Evolutionary conservation across 37 sponge, comb jelly and placozoan species (phyloP).

Genomic region (Oopsacas minuta): DNA sequence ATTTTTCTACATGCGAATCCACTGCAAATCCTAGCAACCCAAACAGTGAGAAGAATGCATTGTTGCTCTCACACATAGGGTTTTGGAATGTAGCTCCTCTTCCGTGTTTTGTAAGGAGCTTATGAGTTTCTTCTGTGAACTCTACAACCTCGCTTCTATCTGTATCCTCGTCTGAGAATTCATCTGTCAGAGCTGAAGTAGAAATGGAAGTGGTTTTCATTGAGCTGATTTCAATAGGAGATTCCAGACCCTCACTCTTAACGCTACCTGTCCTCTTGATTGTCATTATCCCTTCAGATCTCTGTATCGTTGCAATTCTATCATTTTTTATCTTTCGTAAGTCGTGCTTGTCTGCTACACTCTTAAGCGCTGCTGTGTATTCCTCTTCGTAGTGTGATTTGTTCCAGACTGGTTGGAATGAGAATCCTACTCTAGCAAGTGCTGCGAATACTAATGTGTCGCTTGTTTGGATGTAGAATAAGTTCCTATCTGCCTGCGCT

Average conservation of each 20-base stretch:
- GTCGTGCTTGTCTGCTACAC: background rate
- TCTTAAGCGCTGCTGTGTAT: background rate
- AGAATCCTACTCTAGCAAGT: background rate
- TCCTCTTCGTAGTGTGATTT: background rate
- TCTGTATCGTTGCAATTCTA: background rate
- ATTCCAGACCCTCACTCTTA: background rate
- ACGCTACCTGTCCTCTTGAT: background rate
- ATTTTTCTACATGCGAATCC: background rate
- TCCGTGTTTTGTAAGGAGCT: background rate
- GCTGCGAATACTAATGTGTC: background rate
- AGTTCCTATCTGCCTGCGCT: background rate
- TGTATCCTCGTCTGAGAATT: background rate
- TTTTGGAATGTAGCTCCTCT: slow-evolving; percentile 1
- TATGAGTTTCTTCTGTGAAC: background rate
- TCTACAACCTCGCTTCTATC: background rate
- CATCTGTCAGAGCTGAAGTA: background rate
- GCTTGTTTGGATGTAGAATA: background rate
- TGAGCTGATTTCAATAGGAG: background rate
- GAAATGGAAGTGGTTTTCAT: background rate
- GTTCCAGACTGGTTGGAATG: slow-evolving; percentile 1
- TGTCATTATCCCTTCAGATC: background rate
- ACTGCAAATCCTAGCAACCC: slow-evolving; percentile 1
- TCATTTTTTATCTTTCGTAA: slow-evolving; percentile 1
- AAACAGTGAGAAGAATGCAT: background rate
- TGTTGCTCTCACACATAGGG: background rate